phyloP scores from a whole-genome alignment of 2,888 invertebrate species.

The Tetranychus truncatus region DNA sequence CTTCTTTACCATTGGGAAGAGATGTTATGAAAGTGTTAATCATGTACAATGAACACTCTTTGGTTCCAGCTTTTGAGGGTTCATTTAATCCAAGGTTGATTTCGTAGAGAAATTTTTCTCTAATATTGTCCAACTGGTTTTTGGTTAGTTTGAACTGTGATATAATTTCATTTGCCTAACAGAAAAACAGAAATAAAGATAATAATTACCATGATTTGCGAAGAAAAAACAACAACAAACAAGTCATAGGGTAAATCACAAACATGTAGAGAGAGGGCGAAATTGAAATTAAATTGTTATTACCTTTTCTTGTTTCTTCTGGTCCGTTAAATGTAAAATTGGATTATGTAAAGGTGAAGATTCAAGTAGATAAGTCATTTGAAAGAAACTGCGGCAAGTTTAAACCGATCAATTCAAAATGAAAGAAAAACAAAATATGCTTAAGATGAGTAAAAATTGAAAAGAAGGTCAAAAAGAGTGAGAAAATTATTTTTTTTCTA shows the following conservation, averaged over 20 bases:
- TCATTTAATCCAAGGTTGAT: constrained; percentile 14
- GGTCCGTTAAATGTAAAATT: neutral
- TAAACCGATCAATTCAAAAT: neutral
- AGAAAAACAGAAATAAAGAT: neutral
- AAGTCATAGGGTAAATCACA: neutral
- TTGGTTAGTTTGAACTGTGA: neutral
- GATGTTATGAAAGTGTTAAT: constrained; percentile 21
- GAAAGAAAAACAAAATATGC: no score
- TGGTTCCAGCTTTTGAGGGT: neutral
- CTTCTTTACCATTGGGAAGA: constrained; percentile 17
- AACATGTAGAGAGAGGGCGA: neutral
- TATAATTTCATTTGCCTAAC: neutral
- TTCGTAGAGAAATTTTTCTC: constrained; percentile 13
- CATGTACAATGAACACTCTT: constrained; percentile 17
- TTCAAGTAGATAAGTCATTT: constrained; percentile 6
- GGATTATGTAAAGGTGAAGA: constrained; percentile 11
- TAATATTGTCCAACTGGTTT: neutral
- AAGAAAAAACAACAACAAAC: neutral
- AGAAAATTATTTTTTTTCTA: neutral
- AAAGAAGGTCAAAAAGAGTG: neutral
- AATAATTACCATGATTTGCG: neutral
- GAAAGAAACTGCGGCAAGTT: neutral
- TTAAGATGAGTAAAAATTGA: no score
- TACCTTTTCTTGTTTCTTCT: neutral
- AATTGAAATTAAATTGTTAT: neutral